Evolutionary conservation across 2,797 vertebrate species (phyloP).

Genomic region (Siniperca scherzeri): DNA sequence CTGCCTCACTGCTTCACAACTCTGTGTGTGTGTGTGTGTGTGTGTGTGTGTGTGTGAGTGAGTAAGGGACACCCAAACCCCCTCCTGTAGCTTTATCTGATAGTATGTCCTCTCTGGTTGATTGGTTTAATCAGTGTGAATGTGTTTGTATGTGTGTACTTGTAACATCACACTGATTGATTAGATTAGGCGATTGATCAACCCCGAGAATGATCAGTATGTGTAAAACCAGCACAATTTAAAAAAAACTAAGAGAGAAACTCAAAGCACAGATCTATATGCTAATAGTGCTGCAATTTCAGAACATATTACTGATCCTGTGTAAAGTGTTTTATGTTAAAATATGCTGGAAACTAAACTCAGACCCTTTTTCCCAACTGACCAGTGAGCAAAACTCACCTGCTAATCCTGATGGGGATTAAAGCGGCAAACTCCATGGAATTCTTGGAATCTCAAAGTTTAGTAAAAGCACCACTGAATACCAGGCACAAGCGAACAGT

Average conservation of each 20-base stretch:
- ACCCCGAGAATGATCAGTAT: constrained; percentile 39
- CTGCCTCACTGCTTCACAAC: constrained; percentile 18
- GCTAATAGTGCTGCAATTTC: constrained; percentile 11
- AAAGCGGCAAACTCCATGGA: constrained; percentile 79
- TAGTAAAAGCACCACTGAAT: constrained; percentile 74
- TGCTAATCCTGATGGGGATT: constrained; percentile 81
- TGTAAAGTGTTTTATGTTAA: constrained; percentile 1
- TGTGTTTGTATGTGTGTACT: constrained; percentile 32
- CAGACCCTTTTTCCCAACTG: constrained; percentile 35
- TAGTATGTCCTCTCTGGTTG: constrained; percentile 48
- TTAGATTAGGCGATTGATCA: constrained; percentile 76
- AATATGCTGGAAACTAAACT: constrained; percentile 14
- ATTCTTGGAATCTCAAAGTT: constrained; percentile 83
- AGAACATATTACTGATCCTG: neutral
- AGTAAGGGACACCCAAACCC: constrained; percentile 8
- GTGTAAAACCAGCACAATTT: constrained; percentile 44
- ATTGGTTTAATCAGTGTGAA: constrained; percentile 64
- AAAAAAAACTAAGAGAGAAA: constrained; percentile 27
- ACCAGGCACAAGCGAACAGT: constrained; percentile 70
- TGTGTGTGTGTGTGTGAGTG: constrained; percentile 8
- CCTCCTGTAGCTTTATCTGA: constrained; percentile 40
- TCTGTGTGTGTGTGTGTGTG: constrained; percentile 15
- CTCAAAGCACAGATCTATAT: constrained; percentile 16
- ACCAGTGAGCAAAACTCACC: constrained; percentile 68
- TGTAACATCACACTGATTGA: constrained; percentile 61